Conservation (phyloP, 2,797 vertebrate genomes). For the Halcyon leucocephala region DNA sequence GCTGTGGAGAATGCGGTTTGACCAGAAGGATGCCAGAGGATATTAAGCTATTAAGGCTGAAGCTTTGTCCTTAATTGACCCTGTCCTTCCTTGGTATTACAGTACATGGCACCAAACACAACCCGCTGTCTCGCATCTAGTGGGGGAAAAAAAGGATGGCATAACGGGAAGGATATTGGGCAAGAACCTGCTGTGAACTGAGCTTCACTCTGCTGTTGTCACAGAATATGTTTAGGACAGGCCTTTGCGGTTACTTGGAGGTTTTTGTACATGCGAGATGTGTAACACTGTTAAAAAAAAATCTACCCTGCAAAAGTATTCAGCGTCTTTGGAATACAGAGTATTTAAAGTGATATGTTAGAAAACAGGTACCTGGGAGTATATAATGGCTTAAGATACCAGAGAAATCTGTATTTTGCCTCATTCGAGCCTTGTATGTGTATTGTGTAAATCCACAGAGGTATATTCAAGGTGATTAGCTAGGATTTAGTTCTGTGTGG, state of each 20-base stretch:
- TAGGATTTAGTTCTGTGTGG: slow-evolving; percentile 49
- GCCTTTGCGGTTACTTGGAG: not conserved
- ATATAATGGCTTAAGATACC: slow-evolving; percentile 12
- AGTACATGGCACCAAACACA: slow-evolving; percentile 1
- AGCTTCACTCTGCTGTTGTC: not conserved
- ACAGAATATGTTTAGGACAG: not conserved
- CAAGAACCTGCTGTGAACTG: not conserved
- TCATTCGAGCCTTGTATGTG: not conserved
- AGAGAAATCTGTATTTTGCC: slow-evolving; percentile 27
- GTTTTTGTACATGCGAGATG: not conserved
- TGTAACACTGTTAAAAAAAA: not conserved
- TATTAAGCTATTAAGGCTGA: slow-evolving; percentile 43
- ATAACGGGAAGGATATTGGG: not conserved
- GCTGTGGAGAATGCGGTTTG: not conserved
- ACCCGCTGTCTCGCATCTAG: not conserved
- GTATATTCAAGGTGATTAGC: slow-evolving; percentile 65
- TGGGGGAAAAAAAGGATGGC: not conserved
- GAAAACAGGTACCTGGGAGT: not conserved
- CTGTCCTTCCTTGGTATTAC: slow-evolving; percentile 35
- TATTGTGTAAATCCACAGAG: slow-evolving; percentile 24
- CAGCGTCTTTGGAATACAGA: not conserved
- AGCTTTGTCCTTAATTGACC: slow-evolving; percentile 65
- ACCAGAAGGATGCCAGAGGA: slow-evolving; percentile 4
- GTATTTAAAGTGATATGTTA: not conserved
- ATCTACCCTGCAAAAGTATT: not conserved